phyloP scores from a whole-genome alignment of 2,113 vertebrate species.

The Mustelus asterias region DNA sequence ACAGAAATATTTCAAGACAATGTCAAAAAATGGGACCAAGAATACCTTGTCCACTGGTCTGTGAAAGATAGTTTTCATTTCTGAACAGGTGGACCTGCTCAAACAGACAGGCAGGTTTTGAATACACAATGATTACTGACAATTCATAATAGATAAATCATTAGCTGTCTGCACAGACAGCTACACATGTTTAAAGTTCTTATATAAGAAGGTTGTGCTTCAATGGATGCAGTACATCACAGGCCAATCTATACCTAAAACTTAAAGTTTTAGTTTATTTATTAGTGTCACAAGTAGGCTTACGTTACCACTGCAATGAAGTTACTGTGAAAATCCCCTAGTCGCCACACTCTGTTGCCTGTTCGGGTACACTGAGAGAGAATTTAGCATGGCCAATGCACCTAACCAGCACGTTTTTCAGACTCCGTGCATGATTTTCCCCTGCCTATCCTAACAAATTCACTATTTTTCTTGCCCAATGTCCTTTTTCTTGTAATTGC shows the following conservation, averaged over 20 bases:
- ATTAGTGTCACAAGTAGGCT: too few species aligned
- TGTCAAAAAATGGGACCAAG: slow-evolving; percentile 10
- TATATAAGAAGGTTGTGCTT: not conserved
- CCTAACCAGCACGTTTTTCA: too few species aligned
- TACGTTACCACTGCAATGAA: too few species aligned
- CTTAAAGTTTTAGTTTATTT: too few species aligned
- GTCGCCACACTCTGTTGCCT: too few species aligned
- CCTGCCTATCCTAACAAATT: not conserved
- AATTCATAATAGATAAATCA: not conserved
- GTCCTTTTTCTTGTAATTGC: not conserved
- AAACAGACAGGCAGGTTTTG: not conserved
- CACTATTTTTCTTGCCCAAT: not conserved
- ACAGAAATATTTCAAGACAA: slow-evolving; percentile 21
- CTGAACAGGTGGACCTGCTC: not conserved
- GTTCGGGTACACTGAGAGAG: too few species aligned
- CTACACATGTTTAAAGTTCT: not conserved
- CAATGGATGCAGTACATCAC: not conserved
- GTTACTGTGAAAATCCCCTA: too few species aligned
- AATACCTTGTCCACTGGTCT: slow-evolving; percentile 29
- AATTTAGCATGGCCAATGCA: too few species aligned
- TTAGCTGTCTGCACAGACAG: not conserved
- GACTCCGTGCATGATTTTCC: not conserved
- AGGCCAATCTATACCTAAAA: not conserved
- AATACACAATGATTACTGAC: not conserved
- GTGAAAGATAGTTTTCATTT: slow-evolving; percentile 8